These are phyloP conservation scores for Parazoanthus atlanticus DNA, from an alignment of 92 coral and sea anemone genomes.

Conservation along the genomic window DNA sequence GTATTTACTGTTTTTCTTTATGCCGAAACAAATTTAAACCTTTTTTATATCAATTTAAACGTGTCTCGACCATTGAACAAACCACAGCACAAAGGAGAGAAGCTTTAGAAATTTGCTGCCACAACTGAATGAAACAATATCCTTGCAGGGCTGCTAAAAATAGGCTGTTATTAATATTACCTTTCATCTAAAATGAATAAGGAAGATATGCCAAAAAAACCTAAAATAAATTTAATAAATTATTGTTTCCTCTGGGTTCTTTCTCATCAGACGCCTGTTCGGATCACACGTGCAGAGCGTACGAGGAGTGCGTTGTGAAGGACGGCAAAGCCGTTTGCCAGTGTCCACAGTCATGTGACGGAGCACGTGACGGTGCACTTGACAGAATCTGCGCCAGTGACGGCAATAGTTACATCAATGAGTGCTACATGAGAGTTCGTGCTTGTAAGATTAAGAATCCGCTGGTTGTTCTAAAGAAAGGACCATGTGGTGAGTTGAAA, in stretches of 20 bases:
- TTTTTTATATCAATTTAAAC: too few relatives aligned
- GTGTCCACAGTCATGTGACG: conserved; percentile 76
- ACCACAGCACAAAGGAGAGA: too few relatives aligned
- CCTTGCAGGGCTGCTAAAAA: too few relatives aligned
- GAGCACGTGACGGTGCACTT: conserved; percentile 43
- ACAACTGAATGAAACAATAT: too few relatives aligned
- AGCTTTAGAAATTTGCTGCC: too few relatives aligned
- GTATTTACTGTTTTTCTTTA: too few relatives aligned
- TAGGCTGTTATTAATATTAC: too few relatives aligned
- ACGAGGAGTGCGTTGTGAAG: conserved; percentile 71
- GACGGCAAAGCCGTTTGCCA: conserved; percentile 75
- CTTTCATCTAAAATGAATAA: too few relatives aligned
- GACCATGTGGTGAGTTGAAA: conserved; percentile 77
- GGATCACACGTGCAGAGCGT: conserved; percentile 55
- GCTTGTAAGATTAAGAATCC: conserved; percentile 70
- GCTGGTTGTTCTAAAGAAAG: conserved; percentile 63
- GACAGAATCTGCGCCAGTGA: conserved; percentile 83
- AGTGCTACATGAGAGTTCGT: conserved; percentile 74
- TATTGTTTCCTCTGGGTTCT: background rate
- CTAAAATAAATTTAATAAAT: too few relatives aligned
- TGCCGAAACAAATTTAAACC: too few relatives aligned
- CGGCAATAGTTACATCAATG: conserved; percentile 64
- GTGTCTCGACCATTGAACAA: too few relatives aligned
- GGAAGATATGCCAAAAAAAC: too few relatives aligned
- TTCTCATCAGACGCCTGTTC: conserved; percentile 70